Base-by-base conservation (phyloP, 2,888 invertebrate species). In the Spodoptera exigua region DNA sequence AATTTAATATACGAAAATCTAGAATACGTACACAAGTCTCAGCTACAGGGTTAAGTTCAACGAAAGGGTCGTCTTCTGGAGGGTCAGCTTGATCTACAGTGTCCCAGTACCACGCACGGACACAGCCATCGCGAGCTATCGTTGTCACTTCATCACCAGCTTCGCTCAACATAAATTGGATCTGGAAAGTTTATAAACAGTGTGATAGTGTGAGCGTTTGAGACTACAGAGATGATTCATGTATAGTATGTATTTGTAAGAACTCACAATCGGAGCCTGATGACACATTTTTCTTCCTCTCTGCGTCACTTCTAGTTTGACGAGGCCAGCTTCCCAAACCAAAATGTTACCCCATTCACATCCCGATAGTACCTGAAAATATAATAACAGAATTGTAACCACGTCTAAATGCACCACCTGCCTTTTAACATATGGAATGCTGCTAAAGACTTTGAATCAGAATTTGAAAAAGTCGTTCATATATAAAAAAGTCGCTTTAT, bases 271-370 rank as follows among this genome's bases (percentile, higher is more conserved):
- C 10, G 97, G 96, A 16, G 95, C 97, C 3, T 91, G 87, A 81
- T 99, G 99, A 80, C 98, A 98, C 0, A 95, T 91, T 82, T 96
- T 96, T 17, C 96, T 94, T 46, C 96, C 95, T 68, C 96, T 96
- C 61, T 96, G 95, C 9, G 96, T 96, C 0, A 98, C 96, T 94
- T 98, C 97, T 35, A 98, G 90, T 87, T 98, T 98, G 11, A 99
- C 98, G 0, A 98, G 92, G 0, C 97, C 98, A 44, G 96, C 98
- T 79, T 98, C 98, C 99, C 99, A 99, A 0, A 99, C 95, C 39
- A 99, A 90, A 82, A 99, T 96, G 86, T 98, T 98, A 0, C 99
- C 99, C 98, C 98, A 98, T 79, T 97, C 96, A 77, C 97, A 97
- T 0, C 98, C 98, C 0, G 98, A 98, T 37, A 98, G 91, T 0